phyloP scores from a whole-genome alignment of 2,113 vertebrate species.

The Salvelinus sp. region DNA sequence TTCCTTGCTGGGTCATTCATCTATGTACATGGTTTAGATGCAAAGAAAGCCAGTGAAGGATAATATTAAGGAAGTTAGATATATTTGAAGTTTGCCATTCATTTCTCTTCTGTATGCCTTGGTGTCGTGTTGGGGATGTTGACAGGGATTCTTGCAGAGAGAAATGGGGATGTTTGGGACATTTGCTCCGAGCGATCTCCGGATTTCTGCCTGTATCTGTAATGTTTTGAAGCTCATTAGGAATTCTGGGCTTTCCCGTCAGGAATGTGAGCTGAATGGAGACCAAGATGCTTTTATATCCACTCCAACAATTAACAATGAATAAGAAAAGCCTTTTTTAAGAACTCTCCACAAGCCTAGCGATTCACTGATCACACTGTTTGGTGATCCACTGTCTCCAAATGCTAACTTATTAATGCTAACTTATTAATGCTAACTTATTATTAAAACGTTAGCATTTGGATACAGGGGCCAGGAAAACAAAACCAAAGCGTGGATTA shows the following conservation, averaged over 20 bases:
- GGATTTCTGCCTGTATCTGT: conserved; percentile 68
- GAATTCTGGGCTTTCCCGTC: conserved; percentile 72
- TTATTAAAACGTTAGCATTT: no score
- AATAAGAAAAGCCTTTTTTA: conserved; percentile 46
- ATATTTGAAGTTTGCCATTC: conserved; percentile 70
- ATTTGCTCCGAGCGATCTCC: conserved; percentile 53
- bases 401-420: not conserved
- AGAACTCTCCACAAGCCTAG: conserved; percentile 26
- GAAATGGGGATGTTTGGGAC: conserved; percentile 14
- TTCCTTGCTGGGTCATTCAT: conserved; percentile 76
- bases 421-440: not conserved
- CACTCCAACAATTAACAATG: conserved; percentile 72
- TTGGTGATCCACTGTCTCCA: not conserved
- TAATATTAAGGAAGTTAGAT: conserved; percentile 79
- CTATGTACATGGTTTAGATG: conserved; percentile 76
- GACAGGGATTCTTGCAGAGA: conserved; percentile 40
- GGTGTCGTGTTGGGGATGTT: conserved; percentile 24
- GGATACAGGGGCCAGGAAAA: no score
- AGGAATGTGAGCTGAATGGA: conserved; percentile 64
- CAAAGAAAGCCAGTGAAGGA: conserved; percentile 77
- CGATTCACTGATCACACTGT: not conserved
- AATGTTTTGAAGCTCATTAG: conserved; percentile 71
- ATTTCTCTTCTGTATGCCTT: conserved; percentile 32
- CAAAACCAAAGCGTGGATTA: no score
- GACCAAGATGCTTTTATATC: conserved; percentile 65